Conservation (phyloP, 2,113 vertebrate genomes). For the Aptenodytes forsteri region DNA sequence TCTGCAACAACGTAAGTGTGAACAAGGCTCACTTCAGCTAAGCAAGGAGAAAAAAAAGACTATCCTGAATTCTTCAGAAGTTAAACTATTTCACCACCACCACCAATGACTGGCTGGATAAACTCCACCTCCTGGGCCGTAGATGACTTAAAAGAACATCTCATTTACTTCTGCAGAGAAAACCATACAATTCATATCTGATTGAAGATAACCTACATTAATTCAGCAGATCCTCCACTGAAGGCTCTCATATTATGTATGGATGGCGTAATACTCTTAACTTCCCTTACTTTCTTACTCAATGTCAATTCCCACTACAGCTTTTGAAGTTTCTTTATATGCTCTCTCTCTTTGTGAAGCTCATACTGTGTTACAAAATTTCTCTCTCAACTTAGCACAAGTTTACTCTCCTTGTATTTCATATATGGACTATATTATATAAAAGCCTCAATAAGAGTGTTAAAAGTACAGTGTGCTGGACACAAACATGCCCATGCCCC, state of each 20-base stretch:
- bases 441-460: not conserved
- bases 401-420: not conserved
- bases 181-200: not conserved
- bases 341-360: not conserved
- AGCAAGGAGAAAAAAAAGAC: not conserved
- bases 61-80: not conserved
- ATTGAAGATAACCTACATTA: not conserved
- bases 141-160: not conserved
- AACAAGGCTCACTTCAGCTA: not conserved
- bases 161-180: not conserved
- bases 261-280: not conserved
- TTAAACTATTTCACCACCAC: not conserved
- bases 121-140: not conserved
- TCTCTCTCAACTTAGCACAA: not conserved
- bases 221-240: not conserved
- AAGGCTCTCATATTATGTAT: not conserved
- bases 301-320: not conserved
- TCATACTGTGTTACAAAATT: not conserved
- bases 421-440: not conserved
- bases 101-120: not conserved
- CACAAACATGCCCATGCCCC: not conserved
- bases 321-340: not conserved
- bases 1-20: not conserved
- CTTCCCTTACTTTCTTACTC: not conserved
- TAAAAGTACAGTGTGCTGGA: accelerated